Evolutionary conservation across 2,797 vertebrate genomes (phyloP).

Genomic region (Brachyrhaphis roseni): DNA sequence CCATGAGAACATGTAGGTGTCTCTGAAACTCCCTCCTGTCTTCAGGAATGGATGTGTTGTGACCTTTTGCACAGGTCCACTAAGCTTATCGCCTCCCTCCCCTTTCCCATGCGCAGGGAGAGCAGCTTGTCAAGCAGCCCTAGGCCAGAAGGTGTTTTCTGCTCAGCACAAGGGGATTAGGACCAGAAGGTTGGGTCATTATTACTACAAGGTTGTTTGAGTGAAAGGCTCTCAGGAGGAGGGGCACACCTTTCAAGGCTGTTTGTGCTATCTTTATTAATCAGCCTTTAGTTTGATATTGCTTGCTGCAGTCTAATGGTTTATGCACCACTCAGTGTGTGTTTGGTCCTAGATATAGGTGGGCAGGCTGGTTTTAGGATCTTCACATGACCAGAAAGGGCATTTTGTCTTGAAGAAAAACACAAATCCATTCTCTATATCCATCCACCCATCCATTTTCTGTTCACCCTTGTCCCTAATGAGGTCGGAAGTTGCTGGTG

Average conservation of each 20-base stretch:
- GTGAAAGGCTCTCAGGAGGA: conserved; percentile 24
- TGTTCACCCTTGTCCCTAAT: too few relatives aligned
- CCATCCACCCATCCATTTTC: too few relatives aligned
- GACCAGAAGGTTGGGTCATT: conserved; percentile 60
- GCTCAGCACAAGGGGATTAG: conserved; percentile 52
- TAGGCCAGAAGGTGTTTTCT: conserved; percentile 68
- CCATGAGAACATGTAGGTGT: conserved; percentile 16
- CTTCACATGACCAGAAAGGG: background rate
- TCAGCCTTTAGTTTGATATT: conserved; percentile 23
- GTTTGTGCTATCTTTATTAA: conserved; percentile 43
- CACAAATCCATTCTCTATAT: background rate
- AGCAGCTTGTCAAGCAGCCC: conserved; percentile 65
- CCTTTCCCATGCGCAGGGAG: conserved; percentile 27
- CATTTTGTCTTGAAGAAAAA: background rate
- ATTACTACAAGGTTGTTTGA: conserved; percentile 49
- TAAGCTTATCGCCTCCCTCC: conserved; percentile 35
- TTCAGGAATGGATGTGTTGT: conserved; percentile 38
- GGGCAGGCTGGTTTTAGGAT: background rate
- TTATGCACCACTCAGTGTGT: conserved; percentile 58
- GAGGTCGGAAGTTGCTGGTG: too few relatives aligned
- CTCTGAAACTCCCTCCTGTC: conserved; percentile 16
- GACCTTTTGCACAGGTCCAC: conserved; percentile 49
- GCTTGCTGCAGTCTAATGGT: conserved; percentile 26
- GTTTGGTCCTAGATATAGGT: conserved; percentile 5
- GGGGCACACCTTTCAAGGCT: conserved; percentile 52